Conservation (phyloP, 2,888 invertebrate species). For the Aspidiotus rigidus region DNA sequence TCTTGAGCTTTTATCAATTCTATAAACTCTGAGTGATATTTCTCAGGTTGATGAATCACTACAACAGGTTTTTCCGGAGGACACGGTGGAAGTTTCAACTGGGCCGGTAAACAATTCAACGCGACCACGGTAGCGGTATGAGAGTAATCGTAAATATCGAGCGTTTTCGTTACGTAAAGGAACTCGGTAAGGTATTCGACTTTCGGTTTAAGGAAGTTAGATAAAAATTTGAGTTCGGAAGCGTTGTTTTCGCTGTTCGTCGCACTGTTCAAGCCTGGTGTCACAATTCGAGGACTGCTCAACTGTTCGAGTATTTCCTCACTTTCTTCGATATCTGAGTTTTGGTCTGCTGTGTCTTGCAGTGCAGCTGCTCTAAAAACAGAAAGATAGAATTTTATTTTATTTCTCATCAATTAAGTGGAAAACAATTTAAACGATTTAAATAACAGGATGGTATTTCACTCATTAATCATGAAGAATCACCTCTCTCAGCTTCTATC, state of each 20-base stretch:
- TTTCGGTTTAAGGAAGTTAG: neutral
- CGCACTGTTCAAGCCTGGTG: neutral
- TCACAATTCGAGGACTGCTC: neutral
- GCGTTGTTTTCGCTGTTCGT: neutral
- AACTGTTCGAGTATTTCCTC: neutral
- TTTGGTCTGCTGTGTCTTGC: no score
- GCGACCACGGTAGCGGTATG: constrained; percentile 42
- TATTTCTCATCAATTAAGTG: no score
- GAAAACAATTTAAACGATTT: no score
- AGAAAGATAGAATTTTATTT: no score
- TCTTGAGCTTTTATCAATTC: no score
- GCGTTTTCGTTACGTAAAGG: constrained; percentile 8
- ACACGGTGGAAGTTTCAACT: constrained; percentile 42
- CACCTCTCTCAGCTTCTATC: no score
- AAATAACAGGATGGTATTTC: no score
- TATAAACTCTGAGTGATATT: no score
- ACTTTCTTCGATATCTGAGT: neutral
- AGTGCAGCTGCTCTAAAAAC: no score
- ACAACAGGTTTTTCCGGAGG: neutral
- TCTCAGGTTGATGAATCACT: no score
- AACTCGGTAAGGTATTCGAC: neutral
- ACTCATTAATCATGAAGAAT: no score
- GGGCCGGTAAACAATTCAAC: constrained; percentile 41
- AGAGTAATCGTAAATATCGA: constrained; percentile 38
- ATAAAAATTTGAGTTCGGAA: neutral